Conservation (phyloP, 2,888 invertebrate genomes). For the Pheosia tremula region DNA sequence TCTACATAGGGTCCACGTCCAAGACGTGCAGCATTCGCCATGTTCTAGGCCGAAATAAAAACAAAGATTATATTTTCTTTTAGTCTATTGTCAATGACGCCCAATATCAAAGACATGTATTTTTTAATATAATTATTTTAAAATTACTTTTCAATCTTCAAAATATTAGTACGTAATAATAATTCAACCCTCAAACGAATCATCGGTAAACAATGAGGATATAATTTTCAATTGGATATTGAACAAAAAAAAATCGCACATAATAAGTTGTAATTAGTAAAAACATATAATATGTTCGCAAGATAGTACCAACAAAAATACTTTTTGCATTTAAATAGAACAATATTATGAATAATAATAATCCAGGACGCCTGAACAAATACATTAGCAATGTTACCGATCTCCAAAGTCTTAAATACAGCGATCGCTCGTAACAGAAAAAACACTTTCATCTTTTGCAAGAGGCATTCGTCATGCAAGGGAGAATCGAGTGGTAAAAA, state of each 20-base stretch:
- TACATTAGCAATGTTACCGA: constrained; percentile 13
- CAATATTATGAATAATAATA: background rate
- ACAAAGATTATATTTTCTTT: background rate
- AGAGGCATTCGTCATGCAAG: background rate
- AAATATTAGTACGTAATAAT: no score
- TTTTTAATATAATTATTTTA: background rate
- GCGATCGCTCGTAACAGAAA: background rate
- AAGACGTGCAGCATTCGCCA: no score
- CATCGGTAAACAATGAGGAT: no score
- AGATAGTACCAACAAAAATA: background rate
- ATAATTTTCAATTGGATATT: no score
- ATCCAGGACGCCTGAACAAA: background rate
- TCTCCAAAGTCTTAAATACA: constrained; percentile 4
- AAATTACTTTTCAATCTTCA: no score
- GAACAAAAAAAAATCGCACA: no score
- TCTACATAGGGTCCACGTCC: no score
- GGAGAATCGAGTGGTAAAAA: constrained; percentile 11
- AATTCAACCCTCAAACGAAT: no score
- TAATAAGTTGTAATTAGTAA: no score
- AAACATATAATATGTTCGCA: background rate
- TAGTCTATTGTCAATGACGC: constrained; percentile 18
- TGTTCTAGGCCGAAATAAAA: no score
- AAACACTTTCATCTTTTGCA: background rate
- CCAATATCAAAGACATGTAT: background rate
- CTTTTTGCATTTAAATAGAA: background rate